phyloP scores from a whole-genome alignment of 1,140 invertebrate genomes.

The Plectrocnemia conspersa region DNA sequence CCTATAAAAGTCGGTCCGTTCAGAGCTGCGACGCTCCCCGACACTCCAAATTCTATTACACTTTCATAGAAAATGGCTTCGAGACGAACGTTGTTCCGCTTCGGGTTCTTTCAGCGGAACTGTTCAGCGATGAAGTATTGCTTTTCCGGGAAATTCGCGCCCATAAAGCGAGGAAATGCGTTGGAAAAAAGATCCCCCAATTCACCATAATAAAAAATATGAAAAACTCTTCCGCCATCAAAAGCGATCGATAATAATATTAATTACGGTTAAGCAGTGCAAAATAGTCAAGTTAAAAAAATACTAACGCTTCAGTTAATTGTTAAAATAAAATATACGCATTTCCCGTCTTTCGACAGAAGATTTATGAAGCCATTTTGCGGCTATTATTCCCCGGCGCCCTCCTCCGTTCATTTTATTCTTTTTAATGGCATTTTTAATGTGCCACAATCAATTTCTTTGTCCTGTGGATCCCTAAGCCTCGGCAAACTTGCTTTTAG shows the following conservation, averaged over 20 bases:
- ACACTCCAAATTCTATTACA: background rate
- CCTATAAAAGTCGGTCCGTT: constrained; percentile 26
- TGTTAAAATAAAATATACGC: no score
- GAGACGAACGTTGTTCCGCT: background rate
- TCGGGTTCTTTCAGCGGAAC: constrained; percentile 11
- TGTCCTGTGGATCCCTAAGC: constrained; percentile 13
- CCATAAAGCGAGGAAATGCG: background rate
- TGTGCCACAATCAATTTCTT: constrained; percentile 30
- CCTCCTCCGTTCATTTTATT: constrained; percentile 23
- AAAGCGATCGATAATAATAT: no score
- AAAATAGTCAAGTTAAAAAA: no score
- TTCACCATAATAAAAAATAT: no score
- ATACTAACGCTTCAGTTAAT: no score
- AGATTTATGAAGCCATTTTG: constrained; percentile 1
- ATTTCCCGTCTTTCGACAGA: no score
- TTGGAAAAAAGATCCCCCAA: no score
- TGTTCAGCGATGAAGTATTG: constrained; percentile 2
- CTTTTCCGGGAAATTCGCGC: background rate
- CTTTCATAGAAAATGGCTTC: background rate
- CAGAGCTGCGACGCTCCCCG: constrained; percentile 16
- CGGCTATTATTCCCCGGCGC: background rate
- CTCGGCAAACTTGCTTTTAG: constrained; percentile 8
- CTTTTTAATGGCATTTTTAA: constrained; percentile 32
- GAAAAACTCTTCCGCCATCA: no score
- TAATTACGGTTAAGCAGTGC: no score